These are phyloP conservation scores for Xerus inauris DNA, from an alignment of 2,113 vertebrate genomes.

Conservation along the genomic window DNA sequence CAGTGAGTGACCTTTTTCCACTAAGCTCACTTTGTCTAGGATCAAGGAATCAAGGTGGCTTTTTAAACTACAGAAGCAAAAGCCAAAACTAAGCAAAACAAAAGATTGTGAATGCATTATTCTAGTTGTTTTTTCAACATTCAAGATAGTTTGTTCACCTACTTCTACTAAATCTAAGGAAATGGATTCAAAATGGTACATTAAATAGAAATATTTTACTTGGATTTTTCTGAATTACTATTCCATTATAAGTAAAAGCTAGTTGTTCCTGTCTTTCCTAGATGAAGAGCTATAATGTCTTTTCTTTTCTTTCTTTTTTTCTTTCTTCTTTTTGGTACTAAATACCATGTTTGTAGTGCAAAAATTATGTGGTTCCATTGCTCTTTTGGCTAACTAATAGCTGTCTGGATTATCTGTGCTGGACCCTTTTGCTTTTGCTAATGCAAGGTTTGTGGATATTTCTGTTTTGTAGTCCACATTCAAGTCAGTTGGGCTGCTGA, in stretches of 20 bases:
- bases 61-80: neutral
- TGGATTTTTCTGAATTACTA: neutral
- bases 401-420: neutral
- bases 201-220: neutral
- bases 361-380: neutral
- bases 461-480: neutral
- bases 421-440: neutral
- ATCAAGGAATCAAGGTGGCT: neutral
- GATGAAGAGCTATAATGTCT: neutral
- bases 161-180: neutral
- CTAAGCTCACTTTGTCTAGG: neutral
- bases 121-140: neutral
- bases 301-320: constrained; percentile 49
- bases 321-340: neutral
- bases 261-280: neutral
- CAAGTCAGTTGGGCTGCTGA: neutral
- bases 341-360: neutral
- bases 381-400: neutral
- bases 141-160: neutral
- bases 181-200: neutral
- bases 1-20: neutral
- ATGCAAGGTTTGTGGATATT: neutral
- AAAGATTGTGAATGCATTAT: neutral
- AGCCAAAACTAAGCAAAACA: neutral
- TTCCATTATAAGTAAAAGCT: neutral